A percentile compares a stretch with the other conserved stretches of the same genome.
Evolutionary conservation across 2,888 invertebrate genomes (phyloP).

Genomic region (Steinernema carpocapsae): DNA sequence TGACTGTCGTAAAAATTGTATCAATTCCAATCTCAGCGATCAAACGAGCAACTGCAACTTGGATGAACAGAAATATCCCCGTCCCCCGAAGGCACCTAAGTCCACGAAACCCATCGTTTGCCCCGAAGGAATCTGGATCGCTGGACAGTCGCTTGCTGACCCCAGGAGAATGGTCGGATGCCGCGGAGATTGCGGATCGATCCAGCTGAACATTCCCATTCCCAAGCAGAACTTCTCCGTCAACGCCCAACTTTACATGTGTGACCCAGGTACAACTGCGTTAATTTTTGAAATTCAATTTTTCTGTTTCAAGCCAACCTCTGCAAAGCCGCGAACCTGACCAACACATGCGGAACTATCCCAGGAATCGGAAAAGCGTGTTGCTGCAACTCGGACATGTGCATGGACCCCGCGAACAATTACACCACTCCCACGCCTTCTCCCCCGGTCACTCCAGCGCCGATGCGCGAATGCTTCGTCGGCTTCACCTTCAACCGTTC

Average conservation of each 20-base stretch:
- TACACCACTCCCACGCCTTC: neutral
- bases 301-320: neutral
- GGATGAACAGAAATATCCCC: too few relatives aligned
- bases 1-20: too few relatives aligned
- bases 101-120: conserved; percentile 7
- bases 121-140: conserved; percentile 36
- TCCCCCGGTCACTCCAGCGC: neutral
- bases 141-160: neutral
- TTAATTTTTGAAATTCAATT: too few relatives aligned
- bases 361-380: neutral
- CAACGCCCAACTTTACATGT: conserved; percentile 1
- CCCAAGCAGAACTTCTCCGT: neutral
- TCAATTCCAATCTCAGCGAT: too few relatives aligned
- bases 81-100: neutral
- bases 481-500: conserved; percentile 17
- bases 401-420: conserved; percentile 18
- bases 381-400: conserved; percentile 24
- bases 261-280: conserved; percentile 5
- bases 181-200: conserved; percentile 23
- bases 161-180: conserved; percentile 26
- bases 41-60: too few relatives aligned
- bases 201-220: neutral
- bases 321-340: neutral
- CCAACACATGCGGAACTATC: conserved; percentile 25
- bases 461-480: conserved; percentile 31